phyloP scores from a whole-genome alignment of 2,797 vertebrate genomes.

The Brotula barbata region DNA sequence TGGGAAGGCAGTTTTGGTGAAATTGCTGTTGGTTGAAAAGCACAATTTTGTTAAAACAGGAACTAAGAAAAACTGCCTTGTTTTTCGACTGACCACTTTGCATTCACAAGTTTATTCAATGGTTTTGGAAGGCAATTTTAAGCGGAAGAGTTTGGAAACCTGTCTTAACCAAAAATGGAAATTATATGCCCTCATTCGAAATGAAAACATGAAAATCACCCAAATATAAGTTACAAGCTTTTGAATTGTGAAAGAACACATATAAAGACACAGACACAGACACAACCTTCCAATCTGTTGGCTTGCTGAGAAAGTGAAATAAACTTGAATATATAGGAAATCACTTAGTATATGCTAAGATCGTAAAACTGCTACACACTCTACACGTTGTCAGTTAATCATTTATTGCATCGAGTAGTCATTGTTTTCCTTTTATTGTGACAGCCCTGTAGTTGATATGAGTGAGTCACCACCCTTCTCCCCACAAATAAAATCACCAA shows the following conservation, averaged over 20 bases:
- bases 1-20: neutral
- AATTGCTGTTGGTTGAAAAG: conserved; percentile 4
- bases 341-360: too few species aligned
- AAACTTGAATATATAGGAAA: too few species aligned
- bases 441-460: too few species aligned
- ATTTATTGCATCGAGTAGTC: too few species aligned
- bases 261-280: neutral
- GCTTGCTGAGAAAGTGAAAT: neutral
- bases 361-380: too few species aligned
- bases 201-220: conserved; percentile 25
- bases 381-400: too few species aligned
- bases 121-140: conserved; percentile 22
- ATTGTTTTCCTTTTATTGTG: too few species aligned
- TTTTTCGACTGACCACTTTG: conserved; percentile 32
- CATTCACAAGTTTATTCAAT: conserved; percentile 28
- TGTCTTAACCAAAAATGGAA: conserved; percentile 14
- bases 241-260: neutral
- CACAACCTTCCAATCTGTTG: neutral
- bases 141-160: neutral
- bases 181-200: conserved; percentile 30
- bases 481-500: too few species aligned
- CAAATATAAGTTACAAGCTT: conserved; percentile 6
- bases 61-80: conserved; percentile 20
- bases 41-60: conserved; percentile 16
- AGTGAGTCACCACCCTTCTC: too few species aligned